Percentiles rank a stretch among this genome's conserved stretches.
phyloP scores from a whole-genome alignment of 1,140 invertebrate species.

The Gryllus bimaculatus region DNA sequence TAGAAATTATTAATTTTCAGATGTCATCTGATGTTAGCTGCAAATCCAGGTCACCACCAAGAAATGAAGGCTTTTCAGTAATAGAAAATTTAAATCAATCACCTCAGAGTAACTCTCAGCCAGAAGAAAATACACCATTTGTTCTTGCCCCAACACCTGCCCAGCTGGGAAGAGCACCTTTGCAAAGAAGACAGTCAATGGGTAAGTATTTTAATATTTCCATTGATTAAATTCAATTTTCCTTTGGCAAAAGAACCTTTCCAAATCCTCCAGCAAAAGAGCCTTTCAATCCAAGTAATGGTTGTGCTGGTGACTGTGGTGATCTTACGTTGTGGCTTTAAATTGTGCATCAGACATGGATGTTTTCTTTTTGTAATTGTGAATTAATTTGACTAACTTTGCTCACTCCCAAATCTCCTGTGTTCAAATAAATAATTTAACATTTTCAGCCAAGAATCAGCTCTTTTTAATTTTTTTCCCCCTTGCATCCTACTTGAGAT shows the following conservation, averaged over 20 bases:
- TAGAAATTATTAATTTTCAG: neutral
- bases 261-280: too few species aligned
- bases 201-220: slow-evolving; percentile 37
- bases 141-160: slow-evolving; percentile 86
- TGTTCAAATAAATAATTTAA: too few species aligned
- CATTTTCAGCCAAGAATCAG: too few species aligned
- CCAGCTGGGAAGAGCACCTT: slow-evolving; percentile 75
- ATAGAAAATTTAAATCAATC: slow-evolving; percentile 11
- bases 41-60: neutral
- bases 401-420: too few species aligned
- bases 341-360: too few species aligned
- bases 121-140: slow-evolving; percentile 48
- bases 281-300: neutral
- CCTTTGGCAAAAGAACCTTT: too few species aligned
- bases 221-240: neutral
- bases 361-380: too few species aligned
- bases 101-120: neutral
- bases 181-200: slow-evolving; percentile 72
- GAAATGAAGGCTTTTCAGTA: slow-evolving; percentile 15
- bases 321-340: neutral
- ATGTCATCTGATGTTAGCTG: neutral
- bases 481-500: too few species aligned
- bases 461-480: too few species aligned
- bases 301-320: neutral
- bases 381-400: too few species aligned